Conservation (phyloP, 2,113 vertebrate species). For the Serilophus lunatus region DNA sequence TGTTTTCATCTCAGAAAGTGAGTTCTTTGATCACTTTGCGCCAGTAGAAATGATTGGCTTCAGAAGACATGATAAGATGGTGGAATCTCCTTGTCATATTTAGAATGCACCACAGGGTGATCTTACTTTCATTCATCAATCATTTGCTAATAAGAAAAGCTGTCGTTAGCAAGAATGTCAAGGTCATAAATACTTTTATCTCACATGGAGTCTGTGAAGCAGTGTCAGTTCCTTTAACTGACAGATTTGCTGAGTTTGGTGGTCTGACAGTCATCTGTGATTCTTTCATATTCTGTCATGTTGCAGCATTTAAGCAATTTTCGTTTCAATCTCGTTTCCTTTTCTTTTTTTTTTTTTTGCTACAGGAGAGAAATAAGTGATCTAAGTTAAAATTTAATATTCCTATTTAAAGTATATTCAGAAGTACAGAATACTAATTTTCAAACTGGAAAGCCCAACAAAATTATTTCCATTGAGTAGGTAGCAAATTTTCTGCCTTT, state of each 20-base stretch:
- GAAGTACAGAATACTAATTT: background rate
- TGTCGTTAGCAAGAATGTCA: background rate
- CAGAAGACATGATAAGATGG: background rate
- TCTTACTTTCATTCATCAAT: background rate
- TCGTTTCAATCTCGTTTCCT: background rate
- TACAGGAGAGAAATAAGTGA: background rate
- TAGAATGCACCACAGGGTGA: background rate
- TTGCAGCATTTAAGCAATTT: background rate
- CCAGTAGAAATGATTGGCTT: background rate
- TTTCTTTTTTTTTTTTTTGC: background rate
- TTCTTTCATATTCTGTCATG: background rate
- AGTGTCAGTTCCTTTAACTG: background rate
- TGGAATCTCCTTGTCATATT: background rate
- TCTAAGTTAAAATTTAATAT: background rate
- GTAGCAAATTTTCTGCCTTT: background rate
- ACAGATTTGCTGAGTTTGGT: background rate
- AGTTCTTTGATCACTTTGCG: background rate
- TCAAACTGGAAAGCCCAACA: background rate
- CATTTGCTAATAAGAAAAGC: background rate
- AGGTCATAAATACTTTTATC: background rate
- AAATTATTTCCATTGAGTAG: background rate
- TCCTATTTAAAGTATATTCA: background rate
- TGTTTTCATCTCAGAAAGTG: background rate
- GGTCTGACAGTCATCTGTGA: background rate
- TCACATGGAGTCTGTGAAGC: background rate